Evolutionary conservation across 1,140 invertebrate species (phyloP).

Genomic region (Pseudomyrmex dendroicus): DNA sequence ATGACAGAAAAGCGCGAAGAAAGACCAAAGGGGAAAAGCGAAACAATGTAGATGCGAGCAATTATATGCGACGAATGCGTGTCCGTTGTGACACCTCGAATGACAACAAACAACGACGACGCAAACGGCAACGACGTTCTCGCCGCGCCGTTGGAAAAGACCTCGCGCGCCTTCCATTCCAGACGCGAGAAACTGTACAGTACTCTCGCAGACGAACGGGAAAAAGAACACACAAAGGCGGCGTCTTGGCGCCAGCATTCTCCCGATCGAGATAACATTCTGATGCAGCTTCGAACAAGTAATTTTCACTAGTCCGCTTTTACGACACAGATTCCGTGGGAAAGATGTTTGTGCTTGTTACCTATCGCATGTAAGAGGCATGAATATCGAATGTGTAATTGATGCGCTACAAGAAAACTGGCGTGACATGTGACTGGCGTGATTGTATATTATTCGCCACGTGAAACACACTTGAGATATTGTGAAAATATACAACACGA

Average conservation of each 20-base stretch:
- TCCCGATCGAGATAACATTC: conserved; percentile 61
- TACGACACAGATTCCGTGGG: conserved; percentile 38
- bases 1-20: conserved; percentile 38
- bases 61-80: conserved; percentile 75
- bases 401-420: background rate
- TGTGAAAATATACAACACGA: background rate
- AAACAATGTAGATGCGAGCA: conserved; percentile 68
- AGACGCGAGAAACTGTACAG: background rate
- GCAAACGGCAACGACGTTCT: conserved; percentile 8
- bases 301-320: conserved; percentile 22
- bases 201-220: conserved; percentile 12
- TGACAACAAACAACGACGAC: conserved; percentile 20
- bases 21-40: conserved; percentile 9
- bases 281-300: conserved; percentile 34
- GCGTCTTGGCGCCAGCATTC: conserved; percentile 72
- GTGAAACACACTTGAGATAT: background rate
- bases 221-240: conserved; percentile 61
- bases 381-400: background rate
- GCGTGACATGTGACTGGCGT: background rate
- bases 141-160: conserved; percentile 36
- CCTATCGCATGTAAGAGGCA: conserved; percentile 16
- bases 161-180: conserved; percentile 12
- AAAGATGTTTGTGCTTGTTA: conserved; percentile 28
- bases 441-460: conserved; percentile 7
- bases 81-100: conserved; percentile 65